Conservation (phyloP, 30 jellyfish, hydroid and myxozoan species). For the Hydra vulgaris region DNA sequence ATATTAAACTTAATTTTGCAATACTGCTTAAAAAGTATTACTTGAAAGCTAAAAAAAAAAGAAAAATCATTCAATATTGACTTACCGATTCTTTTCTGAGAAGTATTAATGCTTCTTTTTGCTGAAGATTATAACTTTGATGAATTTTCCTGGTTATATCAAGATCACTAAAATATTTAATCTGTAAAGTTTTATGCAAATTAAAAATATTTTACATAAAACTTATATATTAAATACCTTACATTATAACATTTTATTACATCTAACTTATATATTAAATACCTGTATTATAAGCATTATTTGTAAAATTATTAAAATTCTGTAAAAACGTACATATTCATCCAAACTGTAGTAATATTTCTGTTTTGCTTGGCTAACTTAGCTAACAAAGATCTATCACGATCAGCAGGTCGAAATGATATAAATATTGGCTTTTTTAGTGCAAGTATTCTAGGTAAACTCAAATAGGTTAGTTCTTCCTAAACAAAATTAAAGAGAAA, state of each 20-base stretch:
- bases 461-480: neutral
- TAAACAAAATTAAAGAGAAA: neutral
- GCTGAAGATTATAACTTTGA: neutral
- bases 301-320: neutral
- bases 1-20: too few species aligned
- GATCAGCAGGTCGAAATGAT: neutral
- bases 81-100: neutral
- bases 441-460: neutral
- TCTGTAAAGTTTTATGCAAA: too few species aligned
- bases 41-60: too few species aligned
- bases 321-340: neutral
- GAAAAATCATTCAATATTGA: too few species aligned
- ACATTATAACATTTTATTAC: too few species aligned
- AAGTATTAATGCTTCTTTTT: neutral
- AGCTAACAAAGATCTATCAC: neutral
- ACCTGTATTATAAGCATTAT: too few species aligned
- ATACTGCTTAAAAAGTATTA: too few species aligned
- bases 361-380: neutral
- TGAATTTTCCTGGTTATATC: neutral
- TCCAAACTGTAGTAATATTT: constrained; percentile 4
- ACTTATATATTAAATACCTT: too few species aligned
- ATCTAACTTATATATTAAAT: too few species aligned
- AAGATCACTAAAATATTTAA: neutral
- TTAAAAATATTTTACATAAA: too few species aligned
- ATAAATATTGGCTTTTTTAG: neutral